Evolutionary conservation across 2,888 invertebrate genomes (phyloP), one percentile per base, ranked within the genome.

Genomic region (Dascillus cervinus): DNA sequence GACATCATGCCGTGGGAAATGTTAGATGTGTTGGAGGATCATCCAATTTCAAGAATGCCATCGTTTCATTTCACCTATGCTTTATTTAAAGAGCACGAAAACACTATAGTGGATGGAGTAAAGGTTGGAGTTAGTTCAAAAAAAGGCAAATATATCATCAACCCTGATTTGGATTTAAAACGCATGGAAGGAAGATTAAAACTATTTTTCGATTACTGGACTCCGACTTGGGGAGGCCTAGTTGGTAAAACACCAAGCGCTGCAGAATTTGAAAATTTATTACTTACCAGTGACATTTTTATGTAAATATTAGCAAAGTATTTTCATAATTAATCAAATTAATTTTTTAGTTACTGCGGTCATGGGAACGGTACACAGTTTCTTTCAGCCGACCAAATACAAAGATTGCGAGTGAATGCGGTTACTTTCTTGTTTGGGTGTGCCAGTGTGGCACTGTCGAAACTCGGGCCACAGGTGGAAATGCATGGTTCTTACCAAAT

Each of bases 1-100:
- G 86, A 88, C 63, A 70, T 72, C 31, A 71, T 89, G 34, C 86
- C 89, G 0, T 88, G 87, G 79, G 89, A 90, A 64, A 76, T 75
- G 40, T 64, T 87, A 32, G 73, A 77, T 0, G 64, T 79, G 8
- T 50, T 88, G 6, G 64, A 66, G 36, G 62, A 70, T n/a, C 77
- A 83, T 25, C 77, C 83, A 0, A 77, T 84, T 0, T 75, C 79
- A 1, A 67, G 90, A 33, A 73, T 87, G 57, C 83, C 86, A 19
- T 87, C 84, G 23, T 58, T 82, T 5, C 78, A 80, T 55, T 72
- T 82, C 42, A 59, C 74, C 1, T 78, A 80, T 52, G 71, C 71
- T 17, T 54, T 81, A 58, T 79, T 70, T 56, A 72, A 74, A 55
- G 63, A 74, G 32, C 76, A 81, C 37, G 67, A 78, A 52, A 50